phyloP scores from a whole-genome alignment of 2,888 invertebrate species.

The Phaonia tiefii region DNA sequence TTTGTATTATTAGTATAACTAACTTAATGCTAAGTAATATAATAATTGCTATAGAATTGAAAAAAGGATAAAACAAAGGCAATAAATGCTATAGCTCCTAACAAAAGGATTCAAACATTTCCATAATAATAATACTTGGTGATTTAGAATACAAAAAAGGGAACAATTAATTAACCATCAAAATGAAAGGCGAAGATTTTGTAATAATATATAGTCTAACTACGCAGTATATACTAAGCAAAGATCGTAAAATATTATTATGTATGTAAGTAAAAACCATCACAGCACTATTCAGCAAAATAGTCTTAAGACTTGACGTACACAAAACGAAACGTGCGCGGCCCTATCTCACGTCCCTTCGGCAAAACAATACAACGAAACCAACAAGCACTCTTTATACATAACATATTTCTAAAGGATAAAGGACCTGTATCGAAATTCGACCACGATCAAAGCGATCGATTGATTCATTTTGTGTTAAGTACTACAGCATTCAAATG shows the following conservation, averaged over 20 bases:
- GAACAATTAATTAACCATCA: no score
- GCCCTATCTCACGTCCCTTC: neutral
- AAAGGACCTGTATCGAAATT: constrained; percentile 40
- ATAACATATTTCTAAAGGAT: constrained; percentile 16
- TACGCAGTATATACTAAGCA: neutral
- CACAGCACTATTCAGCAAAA: constrained; percentile 62
- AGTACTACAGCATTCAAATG: neutral
- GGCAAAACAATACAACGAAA: no score
- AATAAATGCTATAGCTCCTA: no score
- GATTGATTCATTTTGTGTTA: neutral
- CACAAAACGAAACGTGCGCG: constrained; percentile 23
- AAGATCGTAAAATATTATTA: neutral
- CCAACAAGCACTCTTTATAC: neutral
- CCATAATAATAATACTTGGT: no score
- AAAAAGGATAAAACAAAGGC: no score
- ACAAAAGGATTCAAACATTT: no score
- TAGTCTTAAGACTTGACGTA: constrained; percentile 43
- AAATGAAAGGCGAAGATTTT: no score
- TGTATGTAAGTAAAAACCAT: constrained; percentile 56
- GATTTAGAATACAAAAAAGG: no score
- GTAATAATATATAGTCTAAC: neutral
- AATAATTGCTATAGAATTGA: no score
- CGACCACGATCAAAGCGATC: neutral
- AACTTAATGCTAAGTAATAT: no score
- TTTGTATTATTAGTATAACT: no score